Conservation (phyloP, 2,888 invertebrate genomes). For the Cataglyphis rosenhaueri region DNA sequence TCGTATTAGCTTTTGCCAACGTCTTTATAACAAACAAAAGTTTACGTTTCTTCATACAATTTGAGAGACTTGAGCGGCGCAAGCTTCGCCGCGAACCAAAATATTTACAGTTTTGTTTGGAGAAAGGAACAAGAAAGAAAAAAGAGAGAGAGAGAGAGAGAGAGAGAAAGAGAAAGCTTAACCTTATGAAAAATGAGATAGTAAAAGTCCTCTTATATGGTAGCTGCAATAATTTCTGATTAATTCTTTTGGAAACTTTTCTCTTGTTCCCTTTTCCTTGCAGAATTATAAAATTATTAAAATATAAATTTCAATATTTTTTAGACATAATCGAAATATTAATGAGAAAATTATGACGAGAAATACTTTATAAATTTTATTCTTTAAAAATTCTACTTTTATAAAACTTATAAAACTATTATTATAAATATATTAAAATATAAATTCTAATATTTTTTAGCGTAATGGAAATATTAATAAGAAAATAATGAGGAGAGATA, state of each 20-base stretch:
- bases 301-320: slow-evolving; percentile 14
- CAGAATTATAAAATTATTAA: slow-evolving; percentile 1
- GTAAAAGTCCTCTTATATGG: not conserved
- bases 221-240: slow-evolving; percentile 4
- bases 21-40: slow-evolving; percentile 40
- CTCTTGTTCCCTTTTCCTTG: not conserved
- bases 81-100: not conserved
- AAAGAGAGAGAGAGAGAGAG: not conserved
- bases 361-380: not conserved
- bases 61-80: slow-evolving; percentile 21
- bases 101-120: slow-evolving; percentile 11
- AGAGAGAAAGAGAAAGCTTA: not conserved
- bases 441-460: not conserved
- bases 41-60: slow-evolving; percentile 14
- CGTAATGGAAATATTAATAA: not conserved
- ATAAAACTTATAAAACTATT: too few relatives aligned
- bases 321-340: not conserved
- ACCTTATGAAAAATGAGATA: slow-evolving; percentile 4
- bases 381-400: not conserved
- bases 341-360: not conserved
- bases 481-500: not conserved
- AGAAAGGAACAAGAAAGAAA: not conserved
- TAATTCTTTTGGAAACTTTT: not conserved
- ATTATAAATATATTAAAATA: slow-evolving; percentile 16
- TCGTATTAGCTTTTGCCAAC: slow-evolving; percentile 14